Conservation (phyloP, 2,113 vertebrate species). For the Lepidothrix coronata region DNA sequence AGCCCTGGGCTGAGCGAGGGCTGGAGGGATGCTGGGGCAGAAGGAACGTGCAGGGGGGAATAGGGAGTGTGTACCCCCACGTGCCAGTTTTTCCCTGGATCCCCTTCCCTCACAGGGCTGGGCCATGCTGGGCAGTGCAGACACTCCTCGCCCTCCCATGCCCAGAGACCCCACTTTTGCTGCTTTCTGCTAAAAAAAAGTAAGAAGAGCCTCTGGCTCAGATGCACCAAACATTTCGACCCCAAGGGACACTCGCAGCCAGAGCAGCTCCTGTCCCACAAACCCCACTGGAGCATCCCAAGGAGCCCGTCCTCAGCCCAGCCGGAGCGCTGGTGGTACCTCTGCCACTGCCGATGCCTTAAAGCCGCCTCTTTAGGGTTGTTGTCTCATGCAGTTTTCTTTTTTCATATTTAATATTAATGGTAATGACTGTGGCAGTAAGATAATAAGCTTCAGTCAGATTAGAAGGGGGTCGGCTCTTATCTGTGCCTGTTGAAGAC, state of each 20-base stretch:
- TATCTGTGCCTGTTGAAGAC: conserved; percentile 80
- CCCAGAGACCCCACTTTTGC: not conserved
- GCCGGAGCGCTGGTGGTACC: not conserved
- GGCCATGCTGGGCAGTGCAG: not conserved
- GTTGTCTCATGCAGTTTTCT: conserved; percentile 66
- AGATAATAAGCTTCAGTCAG: conserved; percentile 84
- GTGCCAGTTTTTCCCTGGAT: not conserved
- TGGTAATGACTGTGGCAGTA: conserved; percentile 83
- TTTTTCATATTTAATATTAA: conserved; percentile 80
- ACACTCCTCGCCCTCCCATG: accelerated
- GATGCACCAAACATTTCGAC: not conserved
- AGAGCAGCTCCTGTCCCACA: not conserved
- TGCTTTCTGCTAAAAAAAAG: not conserved
- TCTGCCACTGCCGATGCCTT: not conserved
- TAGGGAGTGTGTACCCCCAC: accelerated
- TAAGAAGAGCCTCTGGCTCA: not conserved
- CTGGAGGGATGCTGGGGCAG: not conserved
- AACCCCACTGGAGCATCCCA: not conserved
- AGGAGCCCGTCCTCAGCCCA: not conserved
- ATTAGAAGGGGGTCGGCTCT: conserved; percentile 82
- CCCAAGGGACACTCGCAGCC: not conserved
- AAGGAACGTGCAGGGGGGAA: too few species aligned
- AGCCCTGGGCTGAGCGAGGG: not conserved
- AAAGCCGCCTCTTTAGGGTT: conserved; percentile 50
- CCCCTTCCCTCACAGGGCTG: accelerated